Conservation (phyloP, 2,113 vertebrate species). For the Sigmodon hispidus region DNA sequence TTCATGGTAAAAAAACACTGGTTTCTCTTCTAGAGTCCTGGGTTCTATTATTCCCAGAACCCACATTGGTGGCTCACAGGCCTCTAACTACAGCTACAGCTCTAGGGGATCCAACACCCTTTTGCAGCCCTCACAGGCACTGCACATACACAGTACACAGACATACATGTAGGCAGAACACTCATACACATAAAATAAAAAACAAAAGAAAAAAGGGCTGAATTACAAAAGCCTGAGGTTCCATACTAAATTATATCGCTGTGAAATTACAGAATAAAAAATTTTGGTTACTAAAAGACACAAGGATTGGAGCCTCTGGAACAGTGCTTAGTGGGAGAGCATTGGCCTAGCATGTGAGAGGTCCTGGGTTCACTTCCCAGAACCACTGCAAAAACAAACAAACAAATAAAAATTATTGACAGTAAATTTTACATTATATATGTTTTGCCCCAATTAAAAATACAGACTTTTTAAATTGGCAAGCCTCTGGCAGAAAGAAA, state of each 20-base stretch:
- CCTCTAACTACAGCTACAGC: too few species aligned
- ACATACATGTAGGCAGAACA: too few species aligned
- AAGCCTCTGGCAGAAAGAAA: neutral
- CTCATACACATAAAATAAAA: neutral
- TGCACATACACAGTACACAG: too few species aligned
- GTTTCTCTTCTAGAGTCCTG: neutral
- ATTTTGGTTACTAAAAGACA: neutral
- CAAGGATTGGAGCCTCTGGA: neutral
- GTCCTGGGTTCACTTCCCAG: neutral
- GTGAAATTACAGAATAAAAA: neutral
- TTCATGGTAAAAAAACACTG: neutral
- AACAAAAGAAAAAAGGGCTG: neutral
- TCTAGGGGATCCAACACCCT: too few species aligned
- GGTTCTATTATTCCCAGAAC: neutral
- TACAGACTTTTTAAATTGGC: neutral
- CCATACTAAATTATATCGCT: neutral
- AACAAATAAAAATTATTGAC: neutral
- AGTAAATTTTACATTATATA: neutral
- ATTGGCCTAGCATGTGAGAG: too few species aligned
- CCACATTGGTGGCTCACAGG: neutral
- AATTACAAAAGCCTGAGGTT: too few species aligned
- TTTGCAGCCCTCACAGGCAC: too few species aligned
- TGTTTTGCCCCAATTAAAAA: neutral
- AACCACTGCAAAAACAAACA: neutral
- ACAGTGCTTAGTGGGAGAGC: neutral